Base-by-base conservation (phyloP, 2,113 vertebrate species). In the Callorhinus ursinus region DNA sequence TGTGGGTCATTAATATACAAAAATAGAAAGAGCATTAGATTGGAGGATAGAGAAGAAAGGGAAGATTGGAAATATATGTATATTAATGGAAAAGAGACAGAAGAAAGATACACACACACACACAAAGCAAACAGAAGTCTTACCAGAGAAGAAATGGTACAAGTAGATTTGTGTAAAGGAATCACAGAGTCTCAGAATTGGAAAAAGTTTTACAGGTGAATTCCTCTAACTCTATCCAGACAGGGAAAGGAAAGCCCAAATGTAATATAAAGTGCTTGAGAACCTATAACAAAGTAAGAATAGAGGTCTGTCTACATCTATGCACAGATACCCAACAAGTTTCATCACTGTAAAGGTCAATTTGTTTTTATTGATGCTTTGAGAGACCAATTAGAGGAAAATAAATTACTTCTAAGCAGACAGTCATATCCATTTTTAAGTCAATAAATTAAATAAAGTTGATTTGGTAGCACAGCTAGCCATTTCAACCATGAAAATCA, bases 361-460 rank as follows among this genome's bases (percentile, higher is more conserved):
- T 97, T 95, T 95, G 42, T 59, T 96, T 96, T 95, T 80, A 95
- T 61, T 83, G 53, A 90, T 8, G 59, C 21, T 31, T 84, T 39
- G n/a, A 74, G 28, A 80, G 21, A 79, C 13, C 67, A 93, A 79
- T 79, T 88, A 90, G 71, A 79, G 42, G 51, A 93, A 95, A 95
- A 96, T 80, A 72, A 95, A 88, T 93, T 90, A 90, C 67, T 88
- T 61, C 61, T 90, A 33, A 93, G 76, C 46, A 79, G 31, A 69
- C 63, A 49, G 13, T 96, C 89, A 87, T 90, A 79, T 33, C 36
- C 14, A 71, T 42, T 69, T 91, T 87, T 53, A 96, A 79, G 46
- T 90, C 61, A 87, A 59, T 91, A 93, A 77, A 53, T 94, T 87
- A 82, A 79, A 21, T 51, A n/a, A 87, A 72, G 39, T 87, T 97